These are phyloP conservation scores for Microtus richardsoni DNA, from an alignment of 2,113 vertebrate species.

Conservation along the genomic window DNA sequence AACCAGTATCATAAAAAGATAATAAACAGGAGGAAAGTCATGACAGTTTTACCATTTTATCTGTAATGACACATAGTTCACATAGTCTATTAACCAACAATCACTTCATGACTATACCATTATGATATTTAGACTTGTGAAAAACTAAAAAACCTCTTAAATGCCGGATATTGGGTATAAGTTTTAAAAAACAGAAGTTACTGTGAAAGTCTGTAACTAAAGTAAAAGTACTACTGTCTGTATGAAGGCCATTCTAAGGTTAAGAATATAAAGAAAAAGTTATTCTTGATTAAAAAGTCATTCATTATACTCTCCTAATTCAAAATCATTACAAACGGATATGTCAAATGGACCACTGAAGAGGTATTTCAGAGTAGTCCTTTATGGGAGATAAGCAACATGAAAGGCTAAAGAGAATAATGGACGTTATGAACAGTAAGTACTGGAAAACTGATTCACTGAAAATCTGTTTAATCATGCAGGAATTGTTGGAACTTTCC, in stretches of 20 bases:
- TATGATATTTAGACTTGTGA: constrained; percentile 46
- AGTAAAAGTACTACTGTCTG: constrained; percentile 79
- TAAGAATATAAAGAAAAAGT: constrained; percentile 86
- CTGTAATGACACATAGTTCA: background rate
- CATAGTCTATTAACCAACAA: constrained; percentile 44
- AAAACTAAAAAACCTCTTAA: constrained; percentile 46
- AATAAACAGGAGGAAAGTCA: background rate
- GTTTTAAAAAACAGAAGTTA: constrained; percentile 17
- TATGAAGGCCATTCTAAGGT: constrained; percentile 83
- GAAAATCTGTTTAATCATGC: constrained; percentile 85
- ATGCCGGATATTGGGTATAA: background rate
- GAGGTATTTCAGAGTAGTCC: constrained; percentile 84
- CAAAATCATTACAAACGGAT: constrained; percentile 85
- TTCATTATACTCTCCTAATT: constrained; percentile 85
- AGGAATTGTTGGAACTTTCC: constrained; percentile 84
- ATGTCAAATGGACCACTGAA: constrained; percentile 86
- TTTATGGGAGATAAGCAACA: constrained; percentile 85
- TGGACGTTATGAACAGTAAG: constrained; percentile 86
- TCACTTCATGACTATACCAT: background rate
- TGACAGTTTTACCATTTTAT: constrained; percentile 3
- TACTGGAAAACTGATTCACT: constrained; percentile 86
- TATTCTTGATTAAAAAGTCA: constrained; percentile 85
- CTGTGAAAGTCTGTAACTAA: background rate
- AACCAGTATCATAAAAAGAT: constrained; percentile 21
- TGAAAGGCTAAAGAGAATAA: constrained; percentile 87